Conservation (phyloP, 2,888 invertebrate species). For the Zygaena filipendulae region DNA sequence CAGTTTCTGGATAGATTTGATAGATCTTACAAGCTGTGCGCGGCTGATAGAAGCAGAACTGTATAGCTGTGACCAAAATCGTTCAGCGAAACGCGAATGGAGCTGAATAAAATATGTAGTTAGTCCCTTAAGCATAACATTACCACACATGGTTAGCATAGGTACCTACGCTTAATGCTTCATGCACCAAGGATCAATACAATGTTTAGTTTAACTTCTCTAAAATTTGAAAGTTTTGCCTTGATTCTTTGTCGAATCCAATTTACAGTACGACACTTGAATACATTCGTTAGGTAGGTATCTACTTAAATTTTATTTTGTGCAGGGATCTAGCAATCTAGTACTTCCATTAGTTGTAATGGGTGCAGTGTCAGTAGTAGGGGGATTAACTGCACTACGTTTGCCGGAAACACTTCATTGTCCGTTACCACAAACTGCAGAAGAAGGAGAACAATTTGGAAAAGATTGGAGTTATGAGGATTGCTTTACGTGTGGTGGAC, state of each 20-base stretch:
- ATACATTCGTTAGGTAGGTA: neutral
- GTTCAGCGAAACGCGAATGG: slow-evolving; percentile 1
- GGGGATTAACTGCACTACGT: slow-evolving; percentile 82
- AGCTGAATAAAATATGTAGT: too few relatives aligned
- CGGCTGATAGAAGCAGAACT: slow-evolving; percentile 1
- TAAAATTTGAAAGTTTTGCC: too few relatives aligned
- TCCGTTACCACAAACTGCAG: slow-evolving; percentile 85
- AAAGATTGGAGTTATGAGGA: slow-evolving; percentile 83
- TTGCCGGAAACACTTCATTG: slow-evolving; percentile 88
- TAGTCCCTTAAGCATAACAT: too few relatives aligned
- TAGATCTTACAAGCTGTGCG: slow-evolving; percentile 1
- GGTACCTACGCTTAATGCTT: too few relatives aligned
- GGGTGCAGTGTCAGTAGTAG: slow-evolving; percentile 83
- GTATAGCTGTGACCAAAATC: slow-evolving; percentile 1
- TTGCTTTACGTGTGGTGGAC: slow-evolving; percentile 77
- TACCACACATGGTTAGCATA: too few relatives aligned
- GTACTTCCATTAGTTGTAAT: slow-evolving; percentile 86
- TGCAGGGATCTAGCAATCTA: slow-evolving; percentile 84
- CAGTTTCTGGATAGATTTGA: too few relatives aligned
- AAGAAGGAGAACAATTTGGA: slow-evolving; percentile 89
- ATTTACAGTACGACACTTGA: too few relatives aligned
- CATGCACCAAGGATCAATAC: too few relatives aligned
- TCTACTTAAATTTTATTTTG: slow-evolving; percentile 13
- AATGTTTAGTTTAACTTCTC: too few relatives aligned
- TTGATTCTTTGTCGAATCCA: too few relatives aligned